phyloP scores from a whole-genome alignment of 2,797 vertebrate species.

The Phrynocephalus vlangalii region DNA sequence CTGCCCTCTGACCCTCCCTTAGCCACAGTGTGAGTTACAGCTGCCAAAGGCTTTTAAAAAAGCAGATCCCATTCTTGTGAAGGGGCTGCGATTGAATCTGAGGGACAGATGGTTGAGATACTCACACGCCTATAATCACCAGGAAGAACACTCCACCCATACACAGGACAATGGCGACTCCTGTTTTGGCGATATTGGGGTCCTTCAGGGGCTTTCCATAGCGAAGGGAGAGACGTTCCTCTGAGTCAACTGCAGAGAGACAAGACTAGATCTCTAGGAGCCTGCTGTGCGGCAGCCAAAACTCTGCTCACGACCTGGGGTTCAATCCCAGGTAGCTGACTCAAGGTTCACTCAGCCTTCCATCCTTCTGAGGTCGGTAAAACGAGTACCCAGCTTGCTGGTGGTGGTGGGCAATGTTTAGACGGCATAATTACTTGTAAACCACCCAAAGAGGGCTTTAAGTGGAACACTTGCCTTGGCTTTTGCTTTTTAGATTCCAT shows the following conservation, averaged over 20 bases:
- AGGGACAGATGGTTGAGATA: neutral
- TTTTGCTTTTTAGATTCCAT: too few relatives aligned
- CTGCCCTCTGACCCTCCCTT: neutral
- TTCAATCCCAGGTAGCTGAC: too few relatives aligned
- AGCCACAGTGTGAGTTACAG: neutral
- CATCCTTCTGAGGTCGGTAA: too few relatives aligned
- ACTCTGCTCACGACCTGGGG: too few relatives aligned
- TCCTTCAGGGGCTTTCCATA: constrained; percentile 7
- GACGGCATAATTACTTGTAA: too few relatives aligned
- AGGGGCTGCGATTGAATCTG: neutral
- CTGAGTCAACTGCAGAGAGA: constrained; percentile 18
- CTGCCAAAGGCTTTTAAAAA: neutral
- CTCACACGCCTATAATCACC: constrained; percentile 28
- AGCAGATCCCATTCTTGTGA: too few relatives aligned
- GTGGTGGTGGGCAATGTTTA: too few relatives aligned
- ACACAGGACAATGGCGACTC: constrained; percentile 27
- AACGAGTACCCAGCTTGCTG: too few relatives aligned
- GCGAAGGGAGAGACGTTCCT: constrained; percentile 37
- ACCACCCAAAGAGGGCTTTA: too few relatives aligned
- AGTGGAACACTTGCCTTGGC: too few relatives aligned
- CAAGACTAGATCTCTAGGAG: neutral
- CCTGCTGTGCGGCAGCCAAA: too few relatives aligned
- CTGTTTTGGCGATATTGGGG: neutral
- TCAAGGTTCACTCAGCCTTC: too few relatives aligned
- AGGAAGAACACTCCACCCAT: constrained; percentile 30